Percentiles rank a stretch among this genome's conserved stretches.
Evolutionary conservation across 2,113 vertebrate species (phyloP).

Genomic region (Amphiprion percula): DNA sequence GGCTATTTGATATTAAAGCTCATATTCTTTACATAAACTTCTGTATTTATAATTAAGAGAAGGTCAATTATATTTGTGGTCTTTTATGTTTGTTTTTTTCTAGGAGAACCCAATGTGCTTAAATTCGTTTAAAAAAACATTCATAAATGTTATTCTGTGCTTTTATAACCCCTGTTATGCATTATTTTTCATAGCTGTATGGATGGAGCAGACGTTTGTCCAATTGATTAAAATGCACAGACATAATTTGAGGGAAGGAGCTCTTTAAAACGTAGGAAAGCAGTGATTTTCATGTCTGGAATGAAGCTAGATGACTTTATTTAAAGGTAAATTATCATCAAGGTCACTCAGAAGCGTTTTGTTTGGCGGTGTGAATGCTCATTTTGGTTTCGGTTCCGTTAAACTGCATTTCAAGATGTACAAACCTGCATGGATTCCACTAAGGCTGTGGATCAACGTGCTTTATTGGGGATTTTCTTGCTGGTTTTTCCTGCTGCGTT

Average conservation of each 20-base stretch:
- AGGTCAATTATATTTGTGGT: too few relatives aligned
- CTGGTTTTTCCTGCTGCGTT: background rate
- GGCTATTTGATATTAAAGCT: too few relatives aligned
- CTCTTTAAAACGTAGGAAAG: background rate
- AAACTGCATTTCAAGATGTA: conserved; percentile 12
- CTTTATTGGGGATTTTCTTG: background rate
- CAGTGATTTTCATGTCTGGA: background rate
- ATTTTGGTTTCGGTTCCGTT: conserved; percentile 6
- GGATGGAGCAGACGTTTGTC: too few relatives aligned
- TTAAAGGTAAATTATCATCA: conserved; percentile 1
- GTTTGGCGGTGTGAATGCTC: background rate
- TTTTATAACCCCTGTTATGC: too few relatives aligned
- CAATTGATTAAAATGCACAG: too few relatives aligned
- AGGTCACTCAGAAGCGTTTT: background rate
- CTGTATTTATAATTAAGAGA: too few relatives aligned
- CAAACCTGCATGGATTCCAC: background rate
- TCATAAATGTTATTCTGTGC: too few relatives aligned
- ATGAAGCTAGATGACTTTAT: background rate
- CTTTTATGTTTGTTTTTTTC: too few relatives aligned
- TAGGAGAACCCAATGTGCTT: too few relatives aligned
- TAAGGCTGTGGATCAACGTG: background rate
- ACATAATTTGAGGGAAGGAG: background rate
- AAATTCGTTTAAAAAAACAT: too few relatives aligned
- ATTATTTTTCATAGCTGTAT: too few relatives aligned
- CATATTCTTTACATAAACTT: too few relatives aligned